phyloP scores from a whole-genome alignment of 1,140 invertebrate species.

The Condylostylus longicornis region DNA sequence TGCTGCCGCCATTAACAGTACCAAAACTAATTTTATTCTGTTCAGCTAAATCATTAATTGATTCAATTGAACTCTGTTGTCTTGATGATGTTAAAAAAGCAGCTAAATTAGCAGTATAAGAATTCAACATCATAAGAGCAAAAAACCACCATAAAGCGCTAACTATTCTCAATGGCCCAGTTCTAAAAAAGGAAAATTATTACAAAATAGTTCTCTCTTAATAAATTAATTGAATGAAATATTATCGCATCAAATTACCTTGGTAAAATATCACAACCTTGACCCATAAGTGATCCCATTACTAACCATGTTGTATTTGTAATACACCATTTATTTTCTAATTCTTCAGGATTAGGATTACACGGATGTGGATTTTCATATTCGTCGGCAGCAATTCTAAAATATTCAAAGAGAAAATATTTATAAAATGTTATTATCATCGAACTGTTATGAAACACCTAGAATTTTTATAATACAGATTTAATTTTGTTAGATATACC shows the following conservation, averaged over 20 bases:
- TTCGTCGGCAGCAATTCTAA: slow-evolving; percentile 65
- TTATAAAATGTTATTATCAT: background rate
- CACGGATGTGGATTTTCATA: slow-evolving; percentile 73
- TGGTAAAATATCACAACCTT: slow-evolving; percentile 64
- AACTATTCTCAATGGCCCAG: slow-evolving; percentile 66
- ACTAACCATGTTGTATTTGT: slow-evolving; percentile 64
- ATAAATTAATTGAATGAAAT: too few species aligned
- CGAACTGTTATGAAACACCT: too few species aligned
- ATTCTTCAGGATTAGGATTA: slow-evolving; percentile 49
- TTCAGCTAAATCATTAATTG: slow-evolving; percentile 72
- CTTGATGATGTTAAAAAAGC: slow-evolving; percentile 82
- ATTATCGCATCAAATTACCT: too few species aligned
- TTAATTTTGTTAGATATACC: too few species aligned
- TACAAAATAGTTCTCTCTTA: too few species aligned
- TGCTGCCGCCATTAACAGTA: slow-evolving; percentile 52
- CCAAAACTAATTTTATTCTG: slow-evolving; percentile 83
- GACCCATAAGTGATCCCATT: slow-evolving; percentile 66
- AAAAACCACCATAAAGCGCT: slow-evolving; percentile 94
- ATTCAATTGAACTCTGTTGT: slow-evolving; percentile 68
- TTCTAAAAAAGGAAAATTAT: slow-evolving; percentile 34
- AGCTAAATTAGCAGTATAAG: slow-evolving; percentile 90
- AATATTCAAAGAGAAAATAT: too few species aligned
- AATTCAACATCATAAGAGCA: slow-evolving; percentile 84
- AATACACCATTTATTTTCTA: slow-evolving; percentile 65
- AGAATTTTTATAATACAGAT: too few species aligned